These are phyloP conservation scores for Equus quagga DNA, from an alignment of 2,113 vertebrate genomes.

Conservation along the genomic window DNA sequence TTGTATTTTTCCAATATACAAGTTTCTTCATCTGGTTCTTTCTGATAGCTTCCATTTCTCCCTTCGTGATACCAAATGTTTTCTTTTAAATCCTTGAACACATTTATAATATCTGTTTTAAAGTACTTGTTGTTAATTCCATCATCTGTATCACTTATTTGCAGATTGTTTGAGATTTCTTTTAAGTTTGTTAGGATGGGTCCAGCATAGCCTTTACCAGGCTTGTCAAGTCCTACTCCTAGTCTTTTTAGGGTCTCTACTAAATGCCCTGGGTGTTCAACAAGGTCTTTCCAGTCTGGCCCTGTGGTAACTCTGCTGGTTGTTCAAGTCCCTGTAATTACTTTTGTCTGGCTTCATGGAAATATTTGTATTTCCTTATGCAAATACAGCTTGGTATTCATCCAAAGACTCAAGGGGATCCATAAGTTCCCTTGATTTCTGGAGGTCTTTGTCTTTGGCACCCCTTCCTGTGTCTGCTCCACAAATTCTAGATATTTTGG, in stretches of 20 bases:
- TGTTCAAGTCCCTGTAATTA: background rate
- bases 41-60: background rate
- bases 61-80: conserved; percentile 9
- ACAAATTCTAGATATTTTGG: background rate
- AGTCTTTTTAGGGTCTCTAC: background rate
- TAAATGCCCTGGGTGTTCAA: background rate
- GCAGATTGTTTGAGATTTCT: background rate
- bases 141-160: background rate
- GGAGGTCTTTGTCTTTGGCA: background rate
- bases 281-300: background rate
- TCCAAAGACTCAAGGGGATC: background rate
- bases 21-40: conserved; percentile 6
- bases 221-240: background rate
- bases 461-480: background rate
- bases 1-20: conserved; percentile 5
- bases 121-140: background rate
- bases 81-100: conserved; percentile 7
- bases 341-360: background rate
- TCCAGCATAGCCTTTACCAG: background rate
- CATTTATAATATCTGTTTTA: background rate
- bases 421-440: background rate
- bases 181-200: background rate
- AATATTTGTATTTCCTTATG: background rate
- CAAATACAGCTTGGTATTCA: background rate
- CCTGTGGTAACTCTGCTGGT: background rate